Base-by-base conservation (phyloP, 1,140 invertebrate genomes). In the Dendroctonus ponderosae region DNA sequence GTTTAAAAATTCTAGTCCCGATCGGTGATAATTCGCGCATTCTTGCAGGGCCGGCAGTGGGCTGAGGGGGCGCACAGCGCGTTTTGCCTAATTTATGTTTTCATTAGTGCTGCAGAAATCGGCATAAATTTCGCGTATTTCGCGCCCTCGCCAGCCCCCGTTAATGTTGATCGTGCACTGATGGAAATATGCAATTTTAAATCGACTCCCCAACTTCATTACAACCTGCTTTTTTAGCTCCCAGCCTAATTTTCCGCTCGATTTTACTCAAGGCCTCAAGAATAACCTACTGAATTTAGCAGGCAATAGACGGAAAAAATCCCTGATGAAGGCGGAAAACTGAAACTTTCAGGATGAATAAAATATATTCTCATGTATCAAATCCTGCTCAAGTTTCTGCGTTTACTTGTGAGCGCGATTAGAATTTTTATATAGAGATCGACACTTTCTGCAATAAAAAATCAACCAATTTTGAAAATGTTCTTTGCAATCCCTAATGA, bases 71-170 rank as follows among this genome's bases (percentile, higher is more conserved):
- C 8, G 43, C 43, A 9, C 43, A 46, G 43, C 43, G 43, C 43
- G 43, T 46, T 46, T 46, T 46, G 43, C 43, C 43, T 46, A 46
- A 46, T 46, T 46, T 46, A 46, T 46, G 43, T 46, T 46, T 46
- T 46, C 43, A 46, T 46, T 46, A 46, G 12, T 12, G 8, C 43
- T 11, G 43, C 43, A 2, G 12, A 46, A 46, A 12, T 12, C 8
- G 12, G 8, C 12, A 12, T 46, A 12, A 46, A 46, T 46, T 46
- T 46, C 8, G 43, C 12, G 43, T 46, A 11, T 46, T 9, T 46
- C 12, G 43, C 43, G 12, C 43, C 12, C 43, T 46, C 43, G 3
- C 43, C 43, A 9, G 8, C 43, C 43, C 8, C 12, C 43, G 43
- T 46, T 46, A 46, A 46, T 46, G 8, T 46, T 46, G 8, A 46